Evolutionary conservation across 1,140 invertebrate genomes (phyloP), one percentile per base, ranked within the genome.

Genomic region (Temnothorax longispinosus): DNA sequence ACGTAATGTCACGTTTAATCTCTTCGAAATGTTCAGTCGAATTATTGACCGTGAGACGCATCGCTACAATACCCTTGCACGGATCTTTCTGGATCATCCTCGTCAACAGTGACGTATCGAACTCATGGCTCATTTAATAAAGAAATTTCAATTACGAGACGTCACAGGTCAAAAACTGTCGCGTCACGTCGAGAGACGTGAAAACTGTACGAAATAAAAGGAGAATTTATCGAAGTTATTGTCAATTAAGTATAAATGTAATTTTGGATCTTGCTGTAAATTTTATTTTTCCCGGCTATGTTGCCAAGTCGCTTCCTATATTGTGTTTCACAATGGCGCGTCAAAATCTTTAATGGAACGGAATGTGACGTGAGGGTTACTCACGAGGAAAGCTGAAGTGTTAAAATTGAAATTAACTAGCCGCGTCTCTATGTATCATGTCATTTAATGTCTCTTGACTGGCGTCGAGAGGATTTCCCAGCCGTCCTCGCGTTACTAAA

Each of bases 1-100:
- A 58, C 44, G 41, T 60, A 86, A 81, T 84, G 56, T 84, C 82
- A 85, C 60, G 82, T 85, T 84, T 85, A 78, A 78, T 85, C 82
- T 77, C 47, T 38, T 67, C n/a, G 41, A 85, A 78, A 78, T 64
- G 82, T 65, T 78, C 27, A 50, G 18, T 78, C n/a, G 15, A 64
- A 67, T 85, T 78, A 85, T 77, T 64, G 38, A 44, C 27, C 32
- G 13, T 38, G 38, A 15, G 13, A 85, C 10, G 35, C 21, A 3
- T 5, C 56, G 52, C 15, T 74, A 38, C 13, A 52, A 65, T 15
- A 38, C 18, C 6, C 21, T 47, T 35, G 10, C 3, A 54, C n/a
- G 5, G 52, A 71, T 82, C 38, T 72, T 69, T 72, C 15, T 5
- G 2, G 15, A 38, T 35, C 21, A 58, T 47, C 0, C 11, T 35